These are phyloP conservation scores for Pandemis heparana DNA, from an alignment of 2,888 invertebrate species.

Conservation along the genomic window DNA sequence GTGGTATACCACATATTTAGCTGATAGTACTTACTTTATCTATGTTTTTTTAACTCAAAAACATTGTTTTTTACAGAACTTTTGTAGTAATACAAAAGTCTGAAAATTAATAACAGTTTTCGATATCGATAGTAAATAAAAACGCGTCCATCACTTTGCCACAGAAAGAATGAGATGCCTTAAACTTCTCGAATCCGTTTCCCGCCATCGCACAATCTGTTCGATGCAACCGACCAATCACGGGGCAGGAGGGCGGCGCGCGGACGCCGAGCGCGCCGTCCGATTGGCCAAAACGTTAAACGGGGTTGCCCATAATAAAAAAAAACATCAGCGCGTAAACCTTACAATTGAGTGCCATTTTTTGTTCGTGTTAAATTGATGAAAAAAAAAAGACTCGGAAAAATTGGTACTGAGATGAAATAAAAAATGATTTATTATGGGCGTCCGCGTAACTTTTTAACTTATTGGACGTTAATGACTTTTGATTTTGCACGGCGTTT, in stretches of 20 bases:
- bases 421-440: constrained; percentile 84
- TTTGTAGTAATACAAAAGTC: background rate
- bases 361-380: constrained; percentile 84
- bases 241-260: constrained; percentile 73
- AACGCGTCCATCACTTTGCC: constrained; percentile 53
- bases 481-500: constrained; percentile 75
- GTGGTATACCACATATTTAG: no score
- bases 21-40: no score
- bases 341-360: constrained; percentile 83
- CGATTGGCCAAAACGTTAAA: constrained; percentile 80
- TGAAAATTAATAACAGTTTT: background rate
- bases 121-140: constrained; percentile 14
- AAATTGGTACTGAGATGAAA: constrained; percentile 80
- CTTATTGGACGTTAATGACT: constrained; percentile 84
- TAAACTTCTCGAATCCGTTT: constrained; percentile 76
- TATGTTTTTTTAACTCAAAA: no score
- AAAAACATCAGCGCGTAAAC: constrained; percentile 70
- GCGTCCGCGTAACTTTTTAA: constrained; percentile 80
- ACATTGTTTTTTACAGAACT: no score
- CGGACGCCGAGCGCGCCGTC: constrained; percentile 57
- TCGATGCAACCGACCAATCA: constrained; percentile 70
- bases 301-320: constrained; percentile 80
- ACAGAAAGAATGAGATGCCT: constrained; percentile 82
- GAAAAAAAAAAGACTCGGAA: constrained; percentile 79
- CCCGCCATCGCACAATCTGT: constrained; percentile 83